A percentile compares a stretch with the other conserved stretches of the same genome.
Conservation (phyloP, 2,797 vertebrate genomes). For the Perodicticus potto region DNA sequence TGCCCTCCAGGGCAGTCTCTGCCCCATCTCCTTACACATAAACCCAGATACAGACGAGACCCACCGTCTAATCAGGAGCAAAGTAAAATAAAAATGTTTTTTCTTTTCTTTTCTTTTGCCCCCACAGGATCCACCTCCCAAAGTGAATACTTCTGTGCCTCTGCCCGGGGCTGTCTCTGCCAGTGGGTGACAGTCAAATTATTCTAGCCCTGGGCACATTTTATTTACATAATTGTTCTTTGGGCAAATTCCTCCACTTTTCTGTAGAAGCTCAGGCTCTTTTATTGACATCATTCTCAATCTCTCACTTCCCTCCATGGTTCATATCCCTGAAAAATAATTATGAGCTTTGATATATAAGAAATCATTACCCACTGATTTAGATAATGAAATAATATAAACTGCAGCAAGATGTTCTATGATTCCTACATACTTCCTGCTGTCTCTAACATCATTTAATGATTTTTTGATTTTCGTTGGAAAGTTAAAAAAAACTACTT, state of each 20-base stretch:
- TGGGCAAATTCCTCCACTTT: slow-evolving; percentile 74
- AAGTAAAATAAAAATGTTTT: slow-evolving; percentile 31
- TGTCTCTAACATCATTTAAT: slow-evolving; percentile 66
- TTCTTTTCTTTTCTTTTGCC: neutral
- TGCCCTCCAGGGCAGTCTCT: neutral
- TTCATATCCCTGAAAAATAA: slow-evolving; percentile 79
- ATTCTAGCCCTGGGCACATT: slow-evolving; percentile 73
- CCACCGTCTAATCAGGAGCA: slow-evolving; percentile 1
- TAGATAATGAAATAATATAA: slow-evolving; percentile 79
- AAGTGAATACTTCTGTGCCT: neutral
- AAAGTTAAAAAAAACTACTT: slow-evolving; percentile 53
- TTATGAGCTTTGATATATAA: slow-evolving; percentile 81
- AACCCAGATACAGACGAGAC: neutral
- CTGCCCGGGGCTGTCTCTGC: slow-evolving; percentile 70
- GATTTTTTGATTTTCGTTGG: slow-evolving; percentile 69
- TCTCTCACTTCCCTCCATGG: slow-evolving; percentile 39
- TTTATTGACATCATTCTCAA: slow-evolving; percentile 50
- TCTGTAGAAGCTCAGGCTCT: slow-evolving; percentile 66
- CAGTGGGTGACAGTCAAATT: slow-evolving; percentile 73
- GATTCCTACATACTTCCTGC: slow-evolving; percentile 67
- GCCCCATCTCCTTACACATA: neutral
- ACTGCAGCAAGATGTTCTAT: slow-evolving; percentile 54
- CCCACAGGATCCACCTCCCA: neutral
- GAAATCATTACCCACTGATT: slow-evolving; percentile 79
- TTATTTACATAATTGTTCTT: slow-evolving; percentile 83